A percentile compares a stretch with the other conserved stretches of the same genome.
Conservation (phyloP, 2,888 invertebrate genomes). For the Heliconius ismenius region DNA sequence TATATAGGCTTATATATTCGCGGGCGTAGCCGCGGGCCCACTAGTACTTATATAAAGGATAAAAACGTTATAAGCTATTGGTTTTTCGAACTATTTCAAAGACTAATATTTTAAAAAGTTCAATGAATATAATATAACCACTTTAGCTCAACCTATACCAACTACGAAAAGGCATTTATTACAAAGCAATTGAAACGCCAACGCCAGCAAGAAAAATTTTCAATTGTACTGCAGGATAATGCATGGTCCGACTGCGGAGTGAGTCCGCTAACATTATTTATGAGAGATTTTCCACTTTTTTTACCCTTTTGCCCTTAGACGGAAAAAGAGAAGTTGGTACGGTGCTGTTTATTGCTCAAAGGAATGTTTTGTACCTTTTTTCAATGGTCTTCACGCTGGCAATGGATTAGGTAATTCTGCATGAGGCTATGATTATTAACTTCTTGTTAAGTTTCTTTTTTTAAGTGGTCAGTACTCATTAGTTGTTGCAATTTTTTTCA, state of each 20-base stretch:
- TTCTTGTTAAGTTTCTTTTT: neutral
- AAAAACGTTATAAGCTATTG: neutral
- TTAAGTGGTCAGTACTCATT: neutral
- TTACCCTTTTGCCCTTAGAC: slow-evolving; percentile 32
- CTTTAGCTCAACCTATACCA: neutral
- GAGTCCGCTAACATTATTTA: slow-evolving; percentile 40
- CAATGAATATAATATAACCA: neutral
- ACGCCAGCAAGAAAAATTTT: slow-evolving; percentile 29
- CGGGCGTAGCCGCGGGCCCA: too few relatives aligned
- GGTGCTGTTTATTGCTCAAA: slow-evolving; percentile 37
- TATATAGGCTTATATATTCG: too few relatives aligned
- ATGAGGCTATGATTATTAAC: slow-evolving; percentile 11
- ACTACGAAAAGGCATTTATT: slow-evolving; percentile 19
- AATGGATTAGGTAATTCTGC: slow-evolving; percentile 8
- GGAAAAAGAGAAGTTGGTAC: slow-evolving; percentile 35
- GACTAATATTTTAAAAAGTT: neutral
- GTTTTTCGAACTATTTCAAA: neutral
- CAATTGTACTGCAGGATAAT: slow-evolving; percentile 32
- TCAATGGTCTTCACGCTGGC: slow-evolving; percentile 11
- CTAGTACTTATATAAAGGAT: neutral
- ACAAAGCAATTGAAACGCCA: slow-evolving; percentile 24
- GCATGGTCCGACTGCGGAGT: slow-evolving; percentile 36
- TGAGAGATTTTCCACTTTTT: slow-evolving; percentile 37
- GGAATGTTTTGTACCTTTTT: slow-evolving; percentile 34
- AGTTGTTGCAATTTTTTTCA: neutral